phyloP scores from a whole-genome alignment of 2,888 invertebrate genomes.

The Proisotoma minuta region DNA sequence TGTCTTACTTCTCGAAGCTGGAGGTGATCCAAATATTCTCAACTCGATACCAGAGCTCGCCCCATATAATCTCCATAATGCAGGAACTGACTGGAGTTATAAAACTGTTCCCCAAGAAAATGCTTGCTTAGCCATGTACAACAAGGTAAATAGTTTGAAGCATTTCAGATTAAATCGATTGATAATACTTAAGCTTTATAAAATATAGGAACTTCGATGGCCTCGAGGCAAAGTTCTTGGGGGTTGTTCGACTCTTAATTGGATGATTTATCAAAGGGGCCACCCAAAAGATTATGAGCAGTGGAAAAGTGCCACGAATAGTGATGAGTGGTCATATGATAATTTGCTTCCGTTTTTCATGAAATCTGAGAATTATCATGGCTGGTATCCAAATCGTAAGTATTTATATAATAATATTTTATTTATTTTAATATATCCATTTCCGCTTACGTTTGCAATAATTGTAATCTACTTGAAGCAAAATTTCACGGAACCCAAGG shows the following conservation, averaged over 20 bases:
- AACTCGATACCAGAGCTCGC: slow-evolving; percentile 5
- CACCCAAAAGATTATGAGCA: slow-evolving; percentile 31
- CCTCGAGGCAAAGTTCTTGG: slow-evolving; percentile 3
- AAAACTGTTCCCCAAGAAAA: background rate
- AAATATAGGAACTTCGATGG: background rate
- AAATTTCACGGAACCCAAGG: slow-evolving; percentile 26
- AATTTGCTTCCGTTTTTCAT: slow-evolving; percentile 33
- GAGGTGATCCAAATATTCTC: slow-evolving; percentile 3
- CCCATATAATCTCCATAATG: background rate
- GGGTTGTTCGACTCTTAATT: slow-evolving; percentile 1
- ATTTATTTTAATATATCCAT: too few species aligned
- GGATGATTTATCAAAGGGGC: slow-evolving; percentile 19
- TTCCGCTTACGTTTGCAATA: too few species aligned
- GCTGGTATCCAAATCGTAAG: slow-evolving; percentile 30
- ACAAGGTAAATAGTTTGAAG: background rate
- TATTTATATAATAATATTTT: too few species aligned
- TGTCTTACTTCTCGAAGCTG: slow-evolving; percentile 7
- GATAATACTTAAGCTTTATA: background rate
- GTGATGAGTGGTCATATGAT: slow-evolving; percentile 34
- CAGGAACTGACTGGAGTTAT: slow-evolving; percentile 2
- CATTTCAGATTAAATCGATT: background rate
- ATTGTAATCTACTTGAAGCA: slow-evolving; percentile 1
- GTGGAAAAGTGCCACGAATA: slow-evolving; percentile 26
- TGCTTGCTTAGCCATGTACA: background rate
- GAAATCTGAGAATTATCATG: slow-evolving; percentile 40